phyloP scores from a whole-genome alignment of 2,888 invertebrate genomes.

The Clunio marinus region DNA sequence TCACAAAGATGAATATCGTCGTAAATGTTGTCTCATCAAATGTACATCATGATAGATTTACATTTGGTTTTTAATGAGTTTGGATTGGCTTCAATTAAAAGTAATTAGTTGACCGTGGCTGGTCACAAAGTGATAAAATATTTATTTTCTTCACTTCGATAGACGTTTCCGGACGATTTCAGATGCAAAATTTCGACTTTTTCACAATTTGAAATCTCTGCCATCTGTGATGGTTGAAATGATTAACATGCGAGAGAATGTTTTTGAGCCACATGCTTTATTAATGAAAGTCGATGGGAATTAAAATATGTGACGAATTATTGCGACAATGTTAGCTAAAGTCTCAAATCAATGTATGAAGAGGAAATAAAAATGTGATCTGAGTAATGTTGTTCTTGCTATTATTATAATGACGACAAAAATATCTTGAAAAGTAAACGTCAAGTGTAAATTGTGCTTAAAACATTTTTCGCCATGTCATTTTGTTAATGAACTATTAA shows the following conservation, averaged over 20 bases:
- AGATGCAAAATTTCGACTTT: background rate
- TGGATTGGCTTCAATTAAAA: conserved; percentile 20
- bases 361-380: no score
- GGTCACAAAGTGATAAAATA: background rate
- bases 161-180: conserved; percentile 9
- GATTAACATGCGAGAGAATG: no score
- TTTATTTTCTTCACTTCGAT: background rate
- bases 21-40: conserved; percentile 14
- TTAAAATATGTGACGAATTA: no score
- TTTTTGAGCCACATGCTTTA: no score
- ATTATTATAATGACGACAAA: no score
- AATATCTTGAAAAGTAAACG: no score
- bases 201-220: background rate
- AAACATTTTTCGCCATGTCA: background rate
- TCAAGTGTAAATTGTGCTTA: conserved; percentile 6
- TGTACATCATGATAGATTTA: background rate
- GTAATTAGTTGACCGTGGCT: conserved; percentile 6
- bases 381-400: no score
- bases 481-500: conserved; percentile 17
- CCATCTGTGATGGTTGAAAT: no score
- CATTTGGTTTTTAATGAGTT: background rate
- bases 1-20: background rate
- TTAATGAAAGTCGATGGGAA: no score
- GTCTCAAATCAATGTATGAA: no score
- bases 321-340: no score